A percentile compares a stretch with the other conserved stretches of the same genome.
phyloP scores from a whole-genome alignment of 2,113 vertebrate genomes.

The Panthera uncia region DNA sequence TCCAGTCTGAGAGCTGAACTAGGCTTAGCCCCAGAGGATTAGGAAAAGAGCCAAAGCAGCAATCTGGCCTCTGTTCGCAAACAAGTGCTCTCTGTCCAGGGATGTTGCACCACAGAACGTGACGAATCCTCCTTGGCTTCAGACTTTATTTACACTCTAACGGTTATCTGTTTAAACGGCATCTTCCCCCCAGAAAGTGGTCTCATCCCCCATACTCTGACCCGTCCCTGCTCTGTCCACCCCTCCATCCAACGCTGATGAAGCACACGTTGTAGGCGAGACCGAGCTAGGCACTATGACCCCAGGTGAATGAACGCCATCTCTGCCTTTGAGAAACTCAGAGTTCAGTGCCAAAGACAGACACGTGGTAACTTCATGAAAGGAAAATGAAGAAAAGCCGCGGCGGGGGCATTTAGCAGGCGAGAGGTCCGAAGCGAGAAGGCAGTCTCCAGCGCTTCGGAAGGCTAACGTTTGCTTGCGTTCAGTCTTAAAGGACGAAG shows the following conservation, averaged over 20 bases:
- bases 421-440: neutral
- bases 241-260: neutral
- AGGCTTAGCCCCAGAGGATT: neutral
- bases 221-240: neutral
- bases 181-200: neutral
- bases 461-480: neutral
- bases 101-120: neutral
- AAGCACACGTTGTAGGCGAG: neutral
- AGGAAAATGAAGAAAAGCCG: constrained; percentile 4
- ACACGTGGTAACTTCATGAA: neutral
- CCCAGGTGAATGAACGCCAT: neutral
- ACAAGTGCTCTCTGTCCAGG: neutral
- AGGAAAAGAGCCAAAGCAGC: neutral
- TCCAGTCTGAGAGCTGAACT: neutral
- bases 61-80: neutral
- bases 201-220: neutral
- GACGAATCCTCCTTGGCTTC: neutral
- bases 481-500: neutral
- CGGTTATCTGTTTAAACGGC: neutral
- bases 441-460: neutral
- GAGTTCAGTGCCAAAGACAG: neutral
- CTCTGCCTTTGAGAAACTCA: neutral
- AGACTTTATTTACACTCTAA: neutral
- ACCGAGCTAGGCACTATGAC: neutral
- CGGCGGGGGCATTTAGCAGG: neutral